phyloP scores from a whole-genome alignment of 2,797 vertebrate species.

The Emys orbicularis region DNA sequence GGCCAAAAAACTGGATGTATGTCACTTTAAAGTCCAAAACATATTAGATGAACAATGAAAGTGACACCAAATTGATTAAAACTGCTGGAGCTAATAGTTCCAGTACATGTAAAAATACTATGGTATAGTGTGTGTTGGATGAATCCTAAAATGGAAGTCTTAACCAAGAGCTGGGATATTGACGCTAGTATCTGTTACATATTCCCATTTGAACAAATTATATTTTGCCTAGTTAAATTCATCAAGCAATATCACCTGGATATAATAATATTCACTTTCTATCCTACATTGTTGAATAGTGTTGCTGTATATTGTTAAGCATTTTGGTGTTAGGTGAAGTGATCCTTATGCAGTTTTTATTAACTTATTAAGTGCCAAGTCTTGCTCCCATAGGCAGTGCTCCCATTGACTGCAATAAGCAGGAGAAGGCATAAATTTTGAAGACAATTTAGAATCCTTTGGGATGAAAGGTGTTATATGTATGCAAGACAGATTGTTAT shows the following conservation, averaged over 20 bases:
- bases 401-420: conserved; percentile 69
- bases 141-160: not conserved
- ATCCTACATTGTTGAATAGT: conserved; percentile 9
- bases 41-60: not conserved
- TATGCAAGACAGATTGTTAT: conserved; percentile 54
- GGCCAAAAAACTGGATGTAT: not conserved
- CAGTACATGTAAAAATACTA: not conserved
- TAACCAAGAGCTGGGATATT: not conserved
- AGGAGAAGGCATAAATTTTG: conserved; percentile 67
- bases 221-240: not conserved
- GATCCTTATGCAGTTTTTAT: conserved; percentile 70
- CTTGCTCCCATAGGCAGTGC: conserved; percentile 66
- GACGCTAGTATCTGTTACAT: not conserved
- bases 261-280: conserved; percentile 51
- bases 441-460: conserved; percentile 68
- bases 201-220: not conserved
- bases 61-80: not conserved
- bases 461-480: conserved; percentile 66
- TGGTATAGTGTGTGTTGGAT: not conserved
- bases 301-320: conserved; percentile 48
- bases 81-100: not conserved
- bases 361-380: conserved; percentile 62
- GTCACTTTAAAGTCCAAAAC: not conserved
- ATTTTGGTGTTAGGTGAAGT: conserved; percentile 55
- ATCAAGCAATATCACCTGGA: not conserved